These are phyloP conservation scores for Limnodromus scolopaceus DNA, from an alignment of 2,797 vertebrate genomes.

Conservation along the genomic window DNA sequence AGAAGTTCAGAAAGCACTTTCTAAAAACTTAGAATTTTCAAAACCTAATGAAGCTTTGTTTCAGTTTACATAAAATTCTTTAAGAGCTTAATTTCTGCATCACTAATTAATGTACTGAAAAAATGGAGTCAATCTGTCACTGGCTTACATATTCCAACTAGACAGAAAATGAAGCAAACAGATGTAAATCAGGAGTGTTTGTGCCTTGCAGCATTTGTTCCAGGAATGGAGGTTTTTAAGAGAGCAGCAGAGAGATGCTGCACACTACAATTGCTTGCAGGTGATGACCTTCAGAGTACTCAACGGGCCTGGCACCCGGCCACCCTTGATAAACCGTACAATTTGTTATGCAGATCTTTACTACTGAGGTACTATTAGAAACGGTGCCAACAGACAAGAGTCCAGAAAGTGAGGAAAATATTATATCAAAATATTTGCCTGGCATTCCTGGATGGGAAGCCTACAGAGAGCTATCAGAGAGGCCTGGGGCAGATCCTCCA, in stretches of 20 bases:
- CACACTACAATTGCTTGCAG: neutral
- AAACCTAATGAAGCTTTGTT: neutral
- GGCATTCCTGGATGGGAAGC: neutral
- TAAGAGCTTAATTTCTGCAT: neutral
- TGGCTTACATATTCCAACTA: neutral
- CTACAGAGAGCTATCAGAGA: neutral
- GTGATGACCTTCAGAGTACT: neutral
- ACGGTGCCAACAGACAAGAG: neutral
- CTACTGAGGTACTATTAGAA: neutral
- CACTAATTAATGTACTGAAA: neutral
- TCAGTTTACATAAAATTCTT: neutral
- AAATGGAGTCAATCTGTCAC: fast-evolving
- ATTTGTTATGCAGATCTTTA: neutral
- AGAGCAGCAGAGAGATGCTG: neutral
- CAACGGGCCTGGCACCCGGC: neutral
- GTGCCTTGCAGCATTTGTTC: neutral
- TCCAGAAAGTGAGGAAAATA: neutral
- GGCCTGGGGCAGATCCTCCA: neutral
- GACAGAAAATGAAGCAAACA: neutral
- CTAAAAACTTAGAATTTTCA: neutral
- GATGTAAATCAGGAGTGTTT: neutral
- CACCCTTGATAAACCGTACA: neutral
- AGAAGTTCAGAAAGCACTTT: neutral
- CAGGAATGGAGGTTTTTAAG: neutral
- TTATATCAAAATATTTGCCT: neutral